Conservation (phyloP, 1,140 invertebrate genomes). For the Aphelinus atriplicis region DNA sequence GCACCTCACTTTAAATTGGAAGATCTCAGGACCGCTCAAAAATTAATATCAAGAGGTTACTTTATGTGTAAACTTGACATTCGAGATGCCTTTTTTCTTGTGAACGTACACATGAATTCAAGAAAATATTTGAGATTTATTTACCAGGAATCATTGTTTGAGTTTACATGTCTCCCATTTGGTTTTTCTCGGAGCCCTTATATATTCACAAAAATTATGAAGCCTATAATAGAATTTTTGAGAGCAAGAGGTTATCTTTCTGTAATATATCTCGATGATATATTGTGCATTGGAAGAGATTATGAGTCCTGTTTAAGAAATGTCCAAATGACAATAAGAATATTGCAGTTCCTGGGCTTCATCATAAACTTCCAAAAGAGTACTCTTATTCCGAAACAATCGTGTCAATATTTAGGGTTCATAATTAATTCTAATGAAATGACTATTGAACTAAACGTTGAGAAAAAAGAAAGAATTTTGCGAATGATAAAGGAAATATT, state of each 20-base stretch:
- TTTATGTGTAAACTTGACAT: background rate
- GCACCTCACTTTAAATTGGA: slow-evolving; percentile 13
- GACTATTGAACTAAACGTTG: background rate
- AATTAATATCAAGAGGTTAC: background rate
- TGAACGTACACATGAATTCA: background rate
- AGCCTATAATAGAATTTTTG: background rate
- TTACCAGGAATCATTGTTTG: background rate
- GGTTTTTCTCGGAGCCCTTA: slow-evolving; percentile 1
- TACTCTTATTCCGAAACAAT: slow-evolving; percentile 17
- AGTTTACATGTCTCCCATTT: slow-evolving; percentile 14
- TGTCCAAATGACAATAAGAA: background rate
- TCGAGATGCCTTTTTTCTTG: too few relatives aligned
- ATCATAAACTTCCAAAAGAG: slow-evolving; percentile 13
- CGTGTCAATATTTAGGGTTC: slow-evolving; percentile 25
- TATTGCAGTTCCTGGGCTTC: slow-evolving; percentile 25
- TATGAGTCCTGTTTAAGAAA: background rate
- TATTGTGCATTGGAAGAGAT: slow-evolving; percentile 16
- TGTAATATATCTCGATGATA: slow-evolving; percentile 24
- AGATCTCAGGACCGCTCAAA: slow-evolving; percentile 16
- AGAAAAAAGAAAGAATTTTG: background rate
- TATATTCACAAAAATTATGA: slow-evolving; percentile 25
- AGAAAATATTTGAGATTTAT: slow-evolving; percentile 17
- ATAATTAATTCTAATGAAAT: slow-evolving; percentile 25
- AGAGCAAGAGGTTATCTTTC: background rate
- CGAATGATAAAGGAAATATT: too few relatives aligned